Conservation (phyloP, 2,113 vertebrate species). For the Xenopus tropicalis region DNA sequence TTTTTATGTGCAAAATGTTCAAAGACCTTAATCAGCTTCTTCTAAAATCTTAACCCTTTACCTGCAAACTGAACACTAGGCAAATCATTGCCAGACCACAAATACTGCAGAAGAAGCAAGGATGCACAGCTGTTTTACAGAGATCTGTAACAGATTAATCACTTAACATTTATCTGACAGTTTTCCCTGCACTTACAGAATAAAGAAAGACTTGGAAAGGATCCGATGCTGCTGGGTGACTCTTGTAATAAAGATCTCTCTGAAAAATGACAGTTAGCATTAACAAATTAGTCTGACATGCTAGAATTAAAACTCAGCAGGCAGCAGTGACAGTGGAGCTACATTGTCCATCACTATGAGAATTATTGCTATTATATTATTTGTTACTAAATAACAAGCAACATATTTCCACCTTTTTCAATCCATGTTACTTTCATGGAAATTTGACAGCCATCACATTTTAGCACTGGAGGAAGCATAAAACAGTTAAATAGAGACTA, state of each 20-base stretch:
- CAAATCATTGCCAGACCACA: too few relatives aligned
- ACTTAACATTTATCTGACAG: constrained; percentile 6
- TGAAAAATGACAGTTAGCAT: neutral
- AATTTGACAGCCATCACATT: too few relatives aligned
- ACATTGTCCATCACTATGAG: neutral
- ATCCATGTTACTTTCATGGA: too few relatives aligned
- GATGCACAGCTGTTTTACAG: neutral
- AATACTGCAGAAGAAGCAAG: neutral
- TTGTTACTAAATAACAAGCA: neutral
- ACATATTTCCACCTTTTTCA: neutral
- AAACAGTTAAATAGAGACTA: neutral
- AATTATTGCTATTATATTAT: neutral
- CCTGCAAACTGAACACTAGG: too few relatives aligned
- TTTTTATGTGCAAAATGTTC: too few relatives aligned
- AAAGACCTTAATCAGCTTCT: too few relatives aligned
- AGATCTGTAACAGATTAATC: constrained; percentile 16
- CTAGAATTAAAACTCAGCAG: neutral
- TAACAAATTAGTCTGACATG: constrained; percentile 4
- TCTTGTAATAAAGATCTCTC: constrained; percentile 8
- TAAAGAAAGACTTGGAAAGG: neutral
- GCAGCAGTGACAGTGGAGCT: constrained; percentile 3
- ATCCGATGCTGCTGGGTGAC: constrained; percentile 2
- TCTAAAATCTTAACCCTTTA: too few relatives aligned
- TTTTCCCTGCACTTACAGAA: neutral
- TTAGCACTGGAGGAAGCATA: neutral